phyloP scores from a whole-genome alignment of 2,797 vertebrate species.

The Zalophus californianus region DNA sequence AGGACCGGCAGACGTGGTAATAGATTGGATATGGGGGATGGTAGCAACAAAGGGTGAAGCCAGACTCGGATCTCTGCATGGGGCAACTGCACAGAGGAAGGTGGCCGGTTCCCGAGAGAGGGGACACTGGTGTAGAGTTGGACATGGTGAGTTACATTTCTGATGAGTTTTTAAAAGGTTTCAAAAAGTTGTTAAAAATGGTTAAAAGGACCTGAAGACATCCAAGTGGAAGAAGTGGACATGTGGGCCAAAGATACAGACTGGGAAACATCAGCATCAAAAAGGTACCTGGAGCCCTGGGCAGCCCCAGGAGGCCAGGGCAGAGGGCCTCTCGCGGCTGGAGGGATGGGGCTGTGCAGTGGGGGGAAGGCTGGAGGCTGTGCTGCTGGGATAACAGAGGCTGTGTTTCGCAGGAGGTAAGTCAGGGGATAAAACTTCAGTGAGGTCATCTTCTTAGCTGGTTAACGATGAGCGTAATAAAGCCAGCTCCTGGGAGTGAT shows the following conservation, averaged over 20 bases:
- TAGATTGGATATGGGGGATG: neutral
- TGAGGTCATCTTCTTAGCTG: neutral
- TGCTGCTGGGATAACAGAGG: fast-evolving
- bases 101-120: neutral
- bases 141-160: neutral
- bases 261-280: neutral
- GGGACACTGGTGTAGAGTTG: neutral
- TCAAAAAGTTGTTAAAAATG: neutral
- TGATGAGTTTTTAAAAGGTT: neutral
- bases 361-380: neutral
- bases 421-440: neutral
- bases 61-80: neutral
- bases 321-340: neutral
- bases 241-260: neutral
- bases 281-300: neutral
- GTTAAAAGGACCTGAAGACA: neutral
- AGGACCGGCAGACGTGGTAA: neutral
- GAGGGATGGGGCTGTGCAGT: neutral
- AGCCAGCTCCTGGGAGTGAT: neutral
- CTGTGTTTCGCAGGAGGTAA: neutral
- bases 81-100: neutral
- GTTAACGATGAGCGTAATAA: neutral
- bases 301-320: no score
- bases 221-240: neutral
- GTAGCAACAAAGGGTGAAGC: neutral